These are phyloP conservation scores for Geotrypetes seraphini DNA, from an alignment of 2,797 vertebrate species.

Conservation along the genomic window DNA sequence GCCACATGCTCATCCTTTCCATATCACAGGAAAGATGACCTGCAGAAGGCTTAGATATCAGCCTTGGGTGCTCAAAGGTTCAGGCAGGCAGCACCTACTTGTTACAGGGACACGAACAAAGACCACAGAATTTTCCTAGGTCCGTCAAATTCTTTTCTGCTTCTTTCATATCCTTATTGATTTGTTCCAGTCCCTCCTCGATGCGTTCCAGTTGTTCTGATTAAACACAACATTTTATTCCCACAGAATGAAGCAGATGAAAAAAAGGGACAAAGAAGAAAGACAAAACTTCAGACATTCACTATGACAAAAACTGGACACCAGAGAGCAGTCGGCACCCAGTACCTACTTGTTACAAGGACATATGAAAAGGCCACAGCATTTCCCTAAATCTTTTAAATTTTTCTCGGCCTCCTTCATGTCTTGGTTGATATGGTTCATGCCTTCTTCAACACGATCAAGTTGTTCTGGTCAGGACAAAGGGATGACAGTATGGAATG, in stretches of 20 bases:
- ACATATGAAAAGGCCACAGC: conserved; percentile 99
- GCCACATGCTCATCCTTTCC: conserved; percentile 69
- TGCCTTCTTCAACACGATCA: conserved; percentile 99
- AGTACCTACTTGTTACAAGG: conserved; percentile 99
- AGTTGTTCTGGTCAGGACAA: conserved; percentile 99
- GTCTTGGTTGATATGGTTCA: conserved; percentile 99
- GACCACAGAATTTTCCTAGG: conserved; percentile 99
- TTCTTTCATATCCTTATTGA: conserved; percentile 99
- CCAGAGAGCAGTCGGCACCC: conserved; percentile 94
- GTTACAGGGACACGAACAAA: conserved; percentile 99
- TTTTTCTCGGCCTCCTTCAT: conserved; percentile 99
- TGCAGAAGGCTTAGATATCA: conserved; percentile 58
- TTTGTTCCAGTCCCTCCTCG: conserved; percentile 99
- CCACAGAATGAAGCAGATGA: conserved; percentile 97
- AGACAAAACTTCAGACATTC: conserved; percentile 97
- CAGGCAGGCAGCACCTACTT: conserved; percentile 99
- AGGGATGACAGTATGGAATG: conserved; percentile 99
- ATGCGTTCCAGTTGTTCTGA: conserved; percentile 99
- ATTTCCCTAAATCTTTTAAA: conserved; percentile 99
- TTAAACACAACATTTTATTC: conserved; percentile 99
- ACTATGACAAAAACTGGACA: conserved; percentile 96
- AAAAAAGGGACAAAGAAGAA: conserved; percentile 89
- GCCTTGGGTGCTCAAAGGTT: conserved; percentile 71
- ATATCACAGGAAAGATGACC: conserved; percentile 62
- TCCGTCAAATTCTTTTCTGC: conserved; percentile 99